Conservation (phyloP, 30 jellyfish, hydroid and myxozoan species). For the Hydra vulgaris region DNA sequence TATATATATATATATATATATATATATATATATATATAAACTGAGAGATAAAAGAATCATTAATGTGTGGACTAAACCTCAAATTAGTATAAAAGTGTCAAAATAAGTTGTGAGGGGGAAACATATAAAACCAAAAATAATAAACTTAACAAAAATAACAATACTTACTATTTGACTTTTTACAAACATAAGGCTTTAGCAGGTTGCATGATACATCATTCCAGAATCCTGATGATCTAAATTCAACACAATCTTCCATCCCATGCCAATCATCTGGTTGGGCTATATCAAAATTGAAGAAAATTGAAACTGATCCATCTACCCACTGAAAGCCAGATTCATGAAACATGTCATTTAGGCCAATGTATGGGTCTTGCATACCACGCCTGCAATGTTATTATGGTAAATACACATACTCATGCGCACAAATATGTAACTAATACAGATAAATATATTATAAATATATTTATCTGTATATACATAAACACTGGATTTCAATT, state of each 20-base stretch:
- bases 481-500: no score
- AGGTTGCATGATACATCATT: slow-evolving; percentile 54
- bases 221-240: slow-evolving; percentile 57
- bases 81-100: no score
- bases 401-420: no score
- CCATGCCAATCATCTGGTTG: slow-evolving; percentile 80
- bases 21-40: no score
- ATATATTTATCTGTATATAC: no score
- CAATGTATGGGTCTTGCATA: slow-evolving; percentile 38
- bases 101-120: no score
- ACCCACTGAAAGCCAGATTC: slow-evolving; percentile 78
- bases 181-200: slow-evolving; percentile 48
- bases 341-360: slow-evolving; percentile 51
- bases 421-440: no score
- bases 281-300: slow-evolving; percentile 36
- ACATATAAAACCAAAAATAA: neutral
- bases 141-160: no score
- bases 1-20: no score
- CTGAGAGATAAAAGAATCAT: no score
- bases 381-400: neutral
- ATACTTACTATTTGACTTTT: slow-evolving; percentile 48
- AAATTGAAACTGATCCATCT: slow-evolving; percentile 54
- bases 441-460: no score
- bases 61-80: no score
- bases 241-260: slow-evolving; percentile 79